A percentile compares a stretch with the other conserved stretches of the same genome.
Evolutionary conservation across 1,140 invertebrate genomes (phyloP).

Genomic region (Ectropis grisescens): DNA sequence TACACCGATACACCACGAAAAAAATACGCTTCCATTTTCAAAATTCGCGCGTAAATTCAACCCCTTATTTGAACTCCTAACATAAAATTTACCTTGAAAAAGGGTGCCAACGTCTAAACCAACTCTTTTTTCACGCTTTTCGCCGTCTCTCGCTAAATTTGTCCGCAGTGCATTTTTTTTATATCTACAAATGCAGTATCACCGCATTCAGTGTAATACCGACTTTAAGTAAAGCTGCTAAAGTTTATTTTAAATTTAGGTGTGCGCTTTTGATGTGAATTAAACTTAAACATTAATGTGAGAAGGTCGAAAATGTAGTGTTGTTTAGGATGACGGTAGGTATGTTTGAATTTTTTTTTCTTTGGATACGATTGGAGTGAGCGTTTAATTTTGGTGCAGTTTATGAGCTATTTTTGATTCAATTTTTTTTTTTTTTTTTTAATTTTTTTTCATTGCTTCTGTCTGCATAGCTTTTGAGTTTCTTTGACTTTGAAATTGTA

Average conservation of each 20-base stretch:
- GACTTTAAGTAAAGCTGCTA: slow-evolving; percentile 10
- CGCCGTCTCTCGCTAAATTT: slow-evolving; percentile 38
- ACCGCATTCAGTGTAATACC: slow-evolving; percentile 9
- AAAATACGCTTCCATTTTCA: slow-evolving; percentile 1
- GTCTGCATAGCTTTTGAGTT: no score
- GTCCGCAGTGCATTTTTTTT: slow-evolving; percentile 32
- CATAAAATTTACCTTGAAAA: slow-evolving; percentile 18
- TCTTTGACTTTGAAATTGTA: no score
- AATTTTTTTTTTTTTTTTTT: neutral
- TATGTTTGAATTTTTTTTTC: slow-evolving; percentile 10
- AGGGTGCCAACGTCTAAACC: slow-evolving; percentile 19
- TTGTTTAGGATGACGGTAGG: slow-evolving; percentile 15
- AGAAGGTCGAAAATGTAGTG: slow-evolving; percentile 10
- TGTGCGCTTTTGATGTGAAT: slow-evolving; percentile 1
- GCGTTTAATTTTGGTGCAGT: slow-evolving; percentile 11
- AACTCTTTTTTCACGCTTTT: slow-evolving; percentile 18
- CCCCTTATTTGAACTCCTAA: no score
- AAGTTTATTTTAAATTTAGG: slow-evolving; percentile 6
- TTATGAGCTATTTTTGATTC: slow-evolving; percentile 5
- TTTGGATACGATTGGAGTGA: slow-evolving; percentile 26
- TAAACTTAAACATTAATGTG: neutral
- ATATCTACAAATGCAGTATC: slow-evolving; percentile 10
- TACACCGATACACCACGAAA: neutral
- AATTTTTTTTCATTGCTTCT: no score
- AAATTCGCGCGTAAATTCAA: slow-evolving; percentile 18